Conservation (phyloP, 2,888 invertebrate genomes). For the Drosophila anomalipes region DNA sequence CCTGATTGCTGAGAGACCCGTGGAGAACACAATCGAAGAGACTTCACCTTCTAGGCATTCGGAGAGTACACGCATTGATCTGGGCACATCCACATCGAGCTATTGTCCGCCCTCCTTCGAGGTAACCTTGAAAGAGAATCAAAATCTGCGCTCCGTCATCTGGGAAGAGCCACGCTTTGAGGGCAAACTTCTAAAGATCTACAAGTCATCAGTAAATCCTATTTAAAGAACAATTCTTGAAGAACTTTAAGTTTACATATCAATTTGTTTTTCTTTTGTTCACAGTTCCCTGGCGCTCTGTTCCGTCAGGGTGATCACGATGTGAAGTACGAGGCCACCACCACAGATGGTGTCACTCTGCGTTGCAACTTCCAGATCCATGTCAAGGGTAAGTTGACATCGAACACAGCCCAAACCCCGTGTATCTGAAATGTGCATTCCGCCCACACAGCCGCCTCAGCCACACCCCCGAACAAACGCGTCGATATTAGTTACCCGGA, state of each 20-base stretch:
- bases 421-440: not conserved
- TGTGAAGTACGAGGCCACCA: slow-evolving; percentile 88
- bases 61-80: slow-evolving; percentile 51
- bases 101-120: slow-evolving; percentile 89
- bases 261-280: not conserved
- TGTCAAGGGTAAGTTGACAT: slow-evolving; percentile 86
- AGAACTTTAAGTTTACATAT: not conserved
- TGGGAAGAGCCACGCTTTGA: slow-evolving; percentile 89
- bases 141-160: slow-evolving; percentile 86
- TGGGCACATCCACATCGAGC: slow-evolving; percentile 63
- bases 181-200: slow-evolving; percentile 77
- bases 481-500: slow-evolving; percentile 29
- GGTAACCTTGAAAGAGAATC: slow-evolving; percentile 86
- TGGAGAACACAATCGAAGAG: slow-evolving; percentile 1
- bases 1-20: slow-evolving; percentile 5
- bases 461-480: slow-evolving; percentile 6
- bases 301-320: slow-evolving; percentile 88
- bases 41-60: slow-evolving; percentile 1
- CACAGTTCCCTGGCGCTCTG: slow-evolving; percentile 87
- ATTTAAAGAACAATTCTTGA: no score
- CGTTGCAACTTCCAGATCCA: slow-evolving; percentile 88
- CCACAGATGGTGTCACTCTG: slow-evolving; percentile 88
- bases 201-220: slow-evolving; percentile 87
- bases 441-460: slow-evolving; percentile 32
- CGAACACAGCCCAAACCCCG: not conserved